phyloP scores from a whole-genome alignment of 2,888 invertebrate species.

The Tachystola acroxantha region DNA sequence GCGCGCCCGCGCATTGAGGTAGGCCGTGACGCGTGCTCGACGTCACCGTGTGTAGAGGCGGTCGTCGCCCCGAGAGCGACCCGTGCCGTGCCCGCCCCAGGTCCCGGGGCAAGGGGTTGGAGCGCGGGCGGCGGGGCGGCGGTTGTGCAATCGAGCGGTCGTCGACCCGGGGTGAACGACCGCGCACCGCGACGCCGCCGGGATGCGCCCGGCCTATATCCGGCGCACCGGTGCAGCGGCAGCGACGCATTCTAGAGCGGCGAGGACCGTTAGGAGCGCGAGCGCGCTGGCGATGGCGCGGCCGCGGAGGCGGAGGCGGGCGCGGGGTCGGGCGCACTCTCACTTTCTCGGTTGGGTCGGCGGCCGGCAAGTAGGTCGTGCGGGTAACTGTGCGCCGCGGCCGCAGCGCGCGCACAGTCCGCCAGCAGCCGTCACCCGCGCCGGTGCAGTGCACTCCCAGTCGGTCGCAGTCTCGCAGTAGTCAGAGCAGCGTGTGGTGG shows the following conservation, averaged over 20 bases:
- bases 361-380: constrained; percentile 89
- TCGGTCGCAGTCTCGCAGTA: constrained; percentile 34
- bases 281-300: constrained; percentile 27
- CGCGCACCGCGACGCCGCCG: constrained; percentile 72
- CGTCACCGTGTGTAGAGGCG: constrained; percentile 64
- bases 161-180: constrained; percentile 73
- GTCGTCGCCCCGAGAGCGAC: constrained; percentile 44
- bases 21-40: constrained; percentile 75
- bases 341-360: constrained; percentile 82
- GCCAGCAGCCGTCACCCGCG: constrained; percentile 79
- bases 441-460: constrained; percentile 62
- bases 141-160: constrained; percentile 76
- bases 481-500: constrained; percentile 29
- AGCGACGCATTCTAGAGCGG: constrained; percentile 76
- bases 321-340: constrained; percentile 66
- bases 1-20: constrained; percentile 78
- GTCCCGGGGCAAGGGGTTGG: constrained; percentile 49
- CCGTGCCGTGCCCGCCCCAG: constrained; percentile 51
- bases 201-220: constrained; percentile 79
- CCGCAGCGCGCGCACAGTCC: constrained; percentile 75
- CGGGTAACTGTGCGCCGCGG: constrained; percentile 81
- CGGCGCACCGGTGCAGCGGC: constrained; percentile 75
- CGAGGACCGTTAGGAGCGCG: constrained; percentile 74
- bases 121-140: constrained; percentile 39
- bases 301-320: constrained; percentile 50